Conservation (phyloP, 2,113 vertebrate species). For the Miniopterus natalensis region DNA sequence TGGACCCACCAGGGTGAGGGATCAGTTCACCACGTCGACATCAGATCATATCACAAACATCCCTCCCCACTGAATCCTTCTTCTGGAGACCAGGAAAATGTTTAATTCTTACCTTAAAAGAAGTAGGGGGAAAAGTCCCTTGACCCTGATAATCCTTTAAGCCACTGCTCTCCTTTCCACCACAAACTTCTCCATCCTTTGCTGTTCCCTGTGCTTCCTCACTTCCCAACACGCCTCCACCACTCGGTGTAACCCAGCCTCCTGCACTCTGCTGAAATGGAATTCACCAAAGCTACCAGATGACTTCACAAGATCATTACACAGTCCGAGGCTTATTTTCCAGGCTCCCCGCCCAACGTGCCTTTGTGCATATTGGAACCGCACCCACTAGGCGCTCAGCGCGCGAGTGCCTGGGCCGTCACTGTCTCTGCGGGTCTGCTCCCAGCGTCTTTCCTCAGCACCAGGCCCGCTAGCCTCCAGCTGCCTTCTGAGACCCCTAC, state of each 20-base stretch:
- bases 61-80: neutral
- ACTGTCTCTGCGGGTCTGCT: neutral
- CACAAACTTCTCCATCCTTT: neutral
- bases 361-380: neutral
- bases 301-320: neutral
- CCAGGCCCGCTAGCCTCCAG: neutral
- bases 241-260: neutral
- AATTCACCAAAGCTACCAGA: neutral
- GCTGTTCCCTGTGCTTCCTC: neutral
- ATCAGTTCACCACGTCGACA: neutral
- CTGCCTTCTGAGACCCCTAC: neutral
- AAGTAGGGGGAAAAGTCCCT: neutral
- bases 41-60: neutral
- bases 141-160: conserved; percentile 29
- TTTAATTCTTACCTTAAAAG: neutral
- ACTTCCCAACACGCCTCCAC: no score
- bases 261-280: neutral
- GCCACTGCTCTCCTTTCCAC: neutral
- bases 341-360: neutral
- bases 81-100: neutral
- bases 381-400: neutral
- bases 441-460: neutral
- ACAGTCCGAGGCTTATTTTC: neutral
- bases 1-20: neutral
- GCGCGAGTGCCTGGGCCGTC: no score